Base-by-base conservation (phyloP, 2,888 invertebrate genomes). In the Axea sp. region DNA sequence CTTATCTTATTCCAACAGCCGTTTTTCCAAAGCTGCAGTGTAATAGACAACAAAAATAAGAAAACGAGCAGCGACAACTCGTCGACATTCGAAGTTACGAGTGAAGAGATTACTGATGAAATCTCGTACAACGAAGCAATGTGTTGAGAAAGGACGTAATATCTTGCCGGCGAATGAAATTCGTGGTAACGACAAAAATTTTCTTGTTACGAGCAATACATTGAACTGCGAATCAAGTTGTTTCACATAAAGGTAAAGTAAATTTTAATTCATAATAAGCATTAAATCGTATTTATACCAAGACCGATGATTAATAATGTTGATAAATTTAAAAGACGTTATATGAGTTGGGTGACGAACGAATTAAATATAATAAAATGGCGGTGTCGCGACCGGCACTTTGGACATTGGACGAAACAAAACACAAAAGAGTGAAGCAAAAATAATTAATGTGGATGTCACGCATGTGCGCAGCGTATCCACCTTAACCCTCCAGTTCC, bases 361-460 rank as follows among this genome's bases (percentile, higher is more conserved):
- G 41, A 30, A 33, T 28, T 26, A 55, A 35, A 43, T 45, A 12
- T 28, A 45, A 51, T 49, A 57, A 73, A 68, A 73, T 68, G 67
- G 49, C 28, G 47, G 51, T 30, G 30, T 31, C 12, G 33, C 49
- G 26, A 68, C 37, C 64, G 30, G 26, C 47, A 28, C 65, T 73
- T 53, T 59, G 65, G 41, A 59, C 22, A 22, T 7, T 31, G 60
- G 26, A 9, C 14, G 45, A 69, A 69, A n/a, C n/a, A n/a, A n/a
- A n/a, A n/a, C n/a, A 65, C 69, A 62, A 69, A 72, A 65, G 65
- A 71, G 80, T 75, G 79, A 80, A 81, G 80, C 78, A 83, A 83
- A 84, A 84, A 84, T 84, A 84, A 84, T 84, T 84, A 84, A 84
- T 84, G 84, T 80, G 78, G 80, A 78, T 80, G 81, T 83, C 83